Evolutionary conservation across 1,140 invertebrate species (phyloP), one percentile per base, ranked within the genome.

Genomic region (Anastrepha obliqua): DNA sequence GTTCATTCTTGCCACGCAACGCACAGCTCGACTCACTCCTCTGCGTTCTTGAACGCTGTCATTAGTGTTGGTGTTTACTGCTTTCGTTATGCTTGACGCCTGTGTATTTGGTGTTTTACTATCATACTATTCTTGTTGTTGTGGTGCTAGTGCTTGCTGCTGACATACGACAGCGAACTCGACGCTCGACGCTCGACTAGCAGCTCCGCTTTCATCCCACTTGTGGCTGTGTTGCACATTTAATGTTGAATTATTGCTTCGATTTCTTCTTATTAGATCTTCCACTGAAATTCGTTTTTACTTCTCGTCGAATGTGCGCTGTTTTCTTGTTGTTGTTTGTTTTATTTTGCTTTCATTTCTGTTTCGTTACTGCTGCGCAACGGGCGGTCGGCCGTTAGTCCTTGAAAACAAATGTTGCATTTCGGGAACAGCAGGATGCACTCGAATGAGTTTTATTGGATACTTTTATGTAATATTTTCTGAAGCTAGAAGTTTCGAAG

Each of bases 361-460:
- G 74, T 8, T 65, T 29, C 7, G 9, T 51, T 70, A 55, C 44
- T 55, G 44, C 13, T 9, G 7, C 17, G 44, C 74, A 47, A 15
- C 74, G 6, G 74, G 74, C 44, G 74, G 74, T 55, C 74, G 67
- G 20, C 88, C 87, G 51, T 59, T 88, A 85, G 91, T 91, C 91
- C 91, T 91, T 91, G 90, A 90, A 74, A 89, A 91, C 91, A 91
- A 91, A 91, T 91, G 91, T 91, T 91, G 91, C 91, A 91, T 91
- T 91, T 90, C 67, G 64, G 55, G 59, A 89, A 87, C 91, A 91
- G 91, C 91, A 91, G 91, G 91, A 89, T 90, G 91, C 88, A 90
- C 88, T 88, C 87, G 78, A 89, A 89, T 90, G 88, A 89, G 89
- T 90, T 91, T 90, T 81, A 55, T 81, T 81, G 39, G 42, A 6